A percentile compares a stretch with the other conserved stretches of the same genome.
These are phyloP conservation scores for Gymnorhina tibicen DNA, from an alignment of 2,113 vertebrate genomes.

Conservation along the genomic window DNA sequence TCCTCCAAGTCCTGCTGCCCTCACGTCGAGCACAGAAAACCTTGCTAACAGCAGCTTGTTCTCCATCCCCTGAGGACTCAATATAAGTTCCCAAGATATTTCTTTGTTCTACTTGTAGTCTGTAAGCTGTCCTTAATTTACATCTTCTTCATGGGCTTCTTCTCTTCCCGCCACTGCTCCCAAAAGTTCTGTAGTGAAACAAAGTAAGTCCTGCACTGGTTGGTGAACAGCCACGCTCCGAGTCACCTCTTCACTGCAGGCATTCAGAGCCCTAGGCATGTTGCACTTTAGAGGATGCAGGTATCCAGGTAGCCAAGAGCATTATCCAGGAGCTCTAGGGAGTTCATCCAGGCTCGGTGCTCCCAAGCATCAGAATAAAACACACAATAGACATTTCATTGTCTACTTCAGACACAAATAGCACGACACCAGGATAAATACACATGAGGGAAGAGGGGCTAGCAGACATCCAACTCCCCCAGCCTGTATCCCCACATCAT, in stretches of 20 bases:
- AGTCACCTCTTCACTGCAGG: background rate
- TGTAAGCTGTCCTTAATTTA: background rate
- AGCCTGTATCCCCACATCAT: background rate
- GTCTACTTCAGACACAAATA: background rate
- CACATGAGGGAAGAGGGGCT: background rate
- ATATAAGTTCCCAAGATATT: background rate
- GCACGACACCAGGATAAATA: accelerated
- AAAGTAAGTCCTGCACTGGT: accelerated
- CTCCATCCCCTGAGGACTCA: background rate
- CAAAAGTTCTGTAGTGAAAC: accelerated
- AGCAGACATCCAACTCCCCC: background rate
- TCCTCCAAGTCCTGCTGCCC: background rate
- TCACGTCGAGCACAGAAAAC: accelerated
- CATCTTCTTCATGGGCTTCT: background rate
- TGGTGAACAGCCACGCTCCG: accelerated
- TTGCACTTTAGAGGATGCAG: background rate
- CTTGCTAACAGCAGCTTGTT: background rate
- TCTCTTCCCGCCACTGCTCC: background rate
- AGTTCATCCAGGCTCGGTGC: background rate
- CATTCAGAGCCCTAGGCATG: background rate
- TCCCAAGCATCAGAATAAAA: background rate
- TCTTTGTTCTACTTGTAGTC: background rate
- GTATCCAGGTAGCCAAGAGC: background rate
- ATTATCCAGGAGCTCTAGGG: background rate
- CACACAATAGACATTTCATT: accelerated